Conservation (phyloP, 2,797 vertebrate species). For the Anniella stebbinsi region DNA sequence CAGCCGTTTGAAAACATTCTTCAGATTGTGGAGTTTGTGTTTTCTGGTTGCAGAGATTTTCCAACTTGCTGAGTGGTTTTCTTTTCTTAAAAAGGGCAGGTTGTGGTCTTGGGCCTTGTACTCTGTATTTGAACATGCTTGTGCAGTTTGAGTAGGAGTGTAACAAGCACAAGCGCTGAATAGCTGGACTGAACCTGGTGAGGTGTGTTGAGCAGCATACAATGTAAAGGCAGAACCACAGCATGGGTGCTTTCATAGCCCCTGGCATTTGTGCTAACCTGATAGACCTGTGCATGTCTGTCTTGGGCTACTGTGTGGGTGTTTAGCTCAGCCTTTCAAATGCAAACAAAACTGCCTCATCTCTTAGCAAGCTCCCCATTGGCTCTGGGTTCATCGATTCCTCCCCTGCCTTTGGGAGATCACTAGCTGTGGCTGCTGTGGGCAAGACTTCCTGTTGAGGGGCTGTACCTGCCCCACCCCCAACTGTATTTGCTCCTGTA, state of each 20-base stretch:
- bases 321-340: background rate
- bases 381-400: background rate
- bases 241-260: background rate
- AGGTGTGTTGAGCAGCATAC: background rate
- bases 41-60: background rate
- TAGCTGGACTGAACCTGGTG: background rate
- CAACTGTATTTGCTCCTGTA: background rate
- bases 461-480: background rate
- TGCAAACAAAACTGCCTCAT: background rate
- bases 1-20: background rate
- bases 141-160: background rate
- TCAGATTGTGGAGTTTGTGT: background rate
- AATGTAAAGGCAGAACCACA: background rate
- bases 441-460: constrained; percentile 14
- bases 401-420: background rate
- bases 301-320: background rate
- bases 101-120: background rate
- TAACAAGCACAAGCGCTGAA: background rate
- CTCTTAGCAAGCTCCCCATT: background rate
- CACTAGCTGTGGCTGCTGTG: background rate
- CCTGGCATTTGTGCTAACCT: background rate
- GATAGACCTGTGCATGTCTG: background rate
- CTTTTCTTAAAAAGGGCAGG: background rate
- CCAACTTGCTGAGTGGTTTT: background rate
- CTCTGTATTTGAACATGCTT: background rate